These are phyloP conservation scores for Pempheris klunzingeri DNA, from an alignment of 2,797 vertebrate species.

Conservation along the genomic window DNA sequence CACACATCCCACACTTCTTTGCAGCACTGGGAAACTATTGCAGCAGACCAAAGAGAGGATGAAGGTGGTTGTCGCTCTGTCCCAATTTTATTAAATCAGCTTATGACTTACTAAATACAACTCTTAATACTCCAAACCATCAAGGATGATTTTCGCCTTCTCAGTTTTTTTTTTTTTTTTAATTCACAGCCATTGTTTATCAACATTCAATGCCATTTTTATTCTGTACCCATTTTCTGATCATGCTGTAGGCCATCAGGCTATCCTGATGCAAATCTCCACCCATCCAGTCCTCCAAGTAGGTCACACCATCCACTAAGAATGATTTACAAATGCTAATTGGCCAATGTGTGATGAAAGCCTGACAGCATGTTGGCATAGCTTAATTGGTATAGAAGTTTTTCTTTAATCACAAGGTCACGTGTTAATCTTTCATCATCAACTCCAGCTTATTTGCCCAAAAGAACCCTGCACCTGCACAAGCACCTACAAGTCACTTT, in stretches of 20 bases:
- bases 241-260: background rate
- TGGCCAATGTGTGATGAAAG: slow-evolving; percentile 37
- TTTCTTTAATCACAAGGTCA: slow-evolving; percentile 22
- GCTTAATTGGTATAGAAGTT: slow-evolving; percentile 32
- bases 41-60: background rate
- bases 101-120: background rate
- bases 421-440: slow-evolving; percentile 16
- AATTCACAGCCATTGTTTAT: background rate
- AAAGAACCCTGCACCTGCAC: background rate
- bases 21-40: background rate
- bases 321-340: slow-evolving; percentile 48
- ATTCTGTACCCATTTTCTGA: slow-evolving; percentile 16
- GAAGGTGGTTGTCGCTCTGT: background rate
- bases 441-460: slow-evolving; percentile 12
- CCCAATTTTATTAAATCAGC: background rate
- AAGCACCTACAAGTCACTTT: background rate
- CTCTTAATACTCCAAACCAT: background rate
- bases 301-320: slow-evolving; percentile 47
- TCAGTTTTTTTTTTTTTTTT: too few species aligned
- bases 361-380: slow-evolving; percentile 2
- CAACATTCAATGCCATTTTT: background rate
- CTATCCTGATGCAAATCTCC: slow-evolving; percentile 8
- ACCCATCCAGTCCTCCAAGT: slow-evolving; percentile 29
- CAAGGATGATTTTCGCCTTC: background rate
- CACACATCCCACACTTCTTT: background rate